Evolutionary conservation across 2,797 vertebrate genomes (phyloP), one percentile per base, ranked within the genome.

Genomic region (Rhinichthys osculus): DNA sequence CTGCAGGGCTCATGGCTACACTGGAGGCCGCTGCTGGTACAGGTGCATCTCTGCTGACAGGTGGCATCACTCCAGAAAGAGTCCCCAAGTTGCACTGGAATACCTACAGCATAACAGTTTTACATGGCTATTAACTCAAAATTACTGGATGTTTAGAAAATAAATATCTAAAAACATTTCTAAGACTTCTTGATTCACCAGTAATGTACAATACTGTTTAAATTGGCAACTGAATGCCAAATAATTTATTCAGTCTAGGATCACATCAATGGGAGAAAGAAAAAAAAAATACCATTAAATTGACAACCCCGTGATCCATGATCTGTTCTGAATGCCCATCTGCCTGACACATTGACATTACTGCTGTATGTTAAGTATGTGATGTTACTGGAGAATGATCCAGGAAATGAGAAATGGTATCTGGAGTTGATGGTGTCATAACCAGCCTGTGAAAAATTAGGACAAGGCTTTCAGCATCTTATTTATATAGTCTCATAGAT

Each of bases 261-360:
- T 57, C 17, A 19, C 16, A 52, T 13, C 40, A 4, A 4, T 52
- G 11, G 40, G 1, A 19, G 66, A 19, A 66, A 11, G 0, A 13
- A 3, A 44, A 3, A 44, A 3, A 13, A 44, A 44, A 13, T 90
- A 94, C 94, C 90, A 17, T 89, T 87, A 62, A 90, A 92, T 38
- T 4, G 40, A 82, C 93, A 95, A 66, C 71, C 86, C 38, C 1
- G 78, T 62, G 81, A 19, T 38, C 89, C 92, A 21, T 6, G 0
- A 81, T 94, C 92, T 7, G 33, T 47, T 11, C 67, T 83, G 57
- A 93, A 95, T 3, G 90, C 94, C 93, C 93, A 95, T 50, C 93
- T 88, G 17, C 94, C 91, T 0, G 85, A 4, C 1, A 90, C 84
- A 83, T 89, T 81, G 11, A 94, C 88, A n/a, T 95, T 95, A 81